These are phyloP conservation scores for Acanthochromis polyacanthus DNA, from an alignment of 2,113 vertebrate genomes.

Conservation along the genomic window DNA sequence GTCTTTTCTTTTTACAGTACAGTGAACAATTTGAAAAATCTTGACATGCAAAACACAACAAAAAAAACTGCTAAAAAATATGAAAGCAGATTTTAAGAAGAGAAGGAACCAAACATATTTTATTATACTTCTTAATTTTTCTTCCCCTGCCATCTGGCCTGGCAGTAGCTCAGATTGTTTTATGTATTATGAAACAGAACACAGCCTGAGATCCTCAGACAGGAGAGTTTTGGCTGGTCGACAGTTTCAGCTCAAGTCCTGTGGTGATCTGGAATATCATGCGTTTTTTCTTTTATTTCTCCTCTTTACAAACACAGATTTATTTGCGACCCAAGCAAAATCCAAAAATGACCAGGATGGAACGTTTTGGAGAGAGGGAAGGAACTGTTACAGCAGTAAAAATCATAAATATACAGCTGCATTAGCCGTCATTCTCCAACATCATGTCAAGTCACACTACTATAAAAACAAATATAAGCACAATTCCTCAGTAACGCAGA, in stretches of 20 bases:
- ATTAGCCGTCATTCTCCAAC: not conserved
- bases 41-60: not conserved
- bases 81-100: constrained; percentile 4
- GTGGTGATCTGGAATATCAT: constrained; percentile 51
- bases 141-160: constrained; percentile 41
- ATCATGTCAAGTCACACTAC: not conserved
- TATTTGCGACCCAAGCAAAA: constrained; percentile 1
- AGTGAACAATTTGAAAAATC: not conserved
- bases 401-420: not conserved
- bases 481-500: not conserved
- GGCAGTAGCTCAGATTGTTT: constrained; percentile 41
- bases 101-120: constrained; percentile 21
- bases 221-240: constrained; percentile 45
- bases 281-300: constrained; percentile 7
- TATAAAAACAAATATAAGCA: not conserved
- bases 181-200: constrained; percentile 54
- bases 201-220: constrained; percentile 49
- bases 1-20: not conserved
- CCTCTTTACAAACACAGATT: not conserved
- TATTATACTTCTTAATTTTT: not conserved
- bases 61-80: not conserved
- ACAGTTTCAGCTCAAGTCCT: constrained; percentile 40
- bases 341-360: not conserved
- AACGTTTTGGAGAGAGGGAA: not conserved
- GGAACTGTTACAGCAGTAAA: not conserved